Percentiles rank a stretch among this genome's conserved stretches.
phyloP scores from a whole-genome alignment of 2,113 vertebrate species.

The Numenius arquata region DNA sequence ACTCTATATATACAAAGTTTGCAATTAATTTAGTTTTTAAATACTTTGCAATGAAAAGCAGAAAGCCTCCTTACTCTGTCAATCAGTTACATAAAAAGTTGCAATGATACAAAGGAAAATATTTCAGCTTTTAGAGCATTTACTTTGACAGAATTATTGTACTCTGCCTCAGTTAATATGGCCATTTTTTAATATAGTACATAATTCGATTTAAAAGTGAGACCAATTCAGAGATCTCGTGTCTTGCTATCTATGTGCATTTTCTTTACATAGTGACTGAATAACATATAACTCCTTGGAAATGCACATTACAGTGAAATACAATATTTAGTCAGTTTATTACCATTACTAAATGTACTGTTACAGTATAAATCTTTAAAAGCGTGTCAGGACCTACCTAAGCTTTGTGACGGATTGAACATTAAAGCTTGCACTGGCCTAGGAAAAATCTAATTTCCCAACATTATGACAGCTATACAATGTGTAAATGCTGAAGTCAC shows the following conservation, averaged over 20 bases:
- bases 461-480: slow-evolving; percentile 21
- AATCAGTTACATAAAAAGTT: not conserved
- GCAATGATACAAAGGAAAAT: not conserved
- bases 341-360: slow-evolving; percentile 28
- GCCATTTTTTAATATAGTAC: not conserved
- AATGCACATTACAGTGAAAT: not conserved
- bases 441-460: slow-evolving; percentile 45
- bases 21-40: not conserved
- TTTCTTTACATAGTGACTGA: not conserved
- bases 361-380: slow-evolving; percentile 39
- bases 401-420: slow-evolving; percentile 30
- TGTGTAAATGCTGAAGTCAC: slow-evolving; percentile 37
- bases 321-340: slow-evolving; percentile 29
- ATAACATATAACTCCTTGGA: not conserved
- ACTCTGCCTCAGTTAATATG: not conserved
- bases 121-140: not conserved
- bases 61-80: not conserved
- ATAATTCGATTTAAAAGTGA: slow-evolving; percentile 32
- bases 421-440: slow-evolving; percentile 3
- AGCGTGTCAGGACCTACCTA: slow-evolving; percentile 15
- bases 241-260: not conserved
- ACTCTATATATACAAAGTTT: not conserved
- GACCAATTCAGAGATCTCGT: not conserved
- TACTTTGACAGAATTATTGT: not conserved
- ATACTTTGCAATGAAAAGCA: not conserved